A percentile compares a stretch with the other conserved stretches of the same genome.
phyloP scores from a whole-genome alignment of 2,888 invertebrate genomes.

The Melangyna quadrimaculata region DNA sequence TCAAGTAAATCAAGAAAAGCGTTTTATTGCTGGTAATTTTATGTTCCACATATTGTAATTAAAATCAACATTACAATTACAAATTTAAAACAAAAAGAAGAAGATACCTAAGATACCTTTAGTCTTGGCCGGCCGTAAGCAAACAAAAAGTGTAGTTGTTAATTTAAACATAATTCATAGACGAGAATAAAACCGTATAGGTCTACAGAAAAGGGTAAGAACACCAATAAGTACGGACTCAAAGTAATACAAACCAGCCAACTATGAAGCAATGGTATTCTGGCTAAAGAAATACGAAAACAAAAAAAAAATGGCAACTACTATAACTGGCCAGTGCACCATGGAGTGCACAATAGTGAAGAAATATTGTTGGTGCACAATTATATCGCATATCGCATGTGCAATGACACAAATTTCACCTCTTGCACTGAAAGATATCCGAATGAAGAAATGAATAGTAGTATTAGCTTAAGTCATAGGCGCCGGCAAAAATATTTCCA shows the following conservation, averaged over 20 bases:
- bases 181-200: background rate
- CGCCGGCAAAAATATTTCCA: background rate
- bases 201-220: slow-evolving; percentile 2
- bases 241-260: slow-evolving; percentile 8
- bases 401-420: slow-evolving; percentile 64
- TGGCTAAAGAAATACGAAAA: background rate
- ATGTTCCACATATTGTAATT: slow-evolving; percentile 37
- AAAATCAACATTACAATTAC: slow-evolving; percentile 20
- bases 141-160: background rate
- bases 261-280: slow-evolving; percentile 29
- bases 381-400: slow-evolving; percentile 55
- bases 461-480: background rate
- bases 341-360: slow-evolving; percentile 13
- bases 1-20: slow-evolving; percentile 25
- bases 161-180: slow-evolving; percentile 21
- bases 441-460: slow-evolving; percentile 12
- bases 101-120: background rate
- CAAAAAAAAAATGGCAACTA: slow-evolving; percentile 9
- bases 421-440: slow-evolving; percentile 28
- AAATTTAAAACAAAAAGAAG: background rate
- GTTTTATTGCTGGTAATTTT: slow-evolving; percentile 27
- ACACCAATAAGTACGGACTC: background rate
- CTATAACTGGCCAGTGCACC: slow-evolving; percentile 11
- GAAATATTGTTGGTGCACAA: slow-evolving; percentile 27
- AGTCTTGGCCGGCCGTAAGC: background rate